Base-by-base conservation (phyloP, 2,797 vertebrate species). In the Danionella dracula region DNA sequence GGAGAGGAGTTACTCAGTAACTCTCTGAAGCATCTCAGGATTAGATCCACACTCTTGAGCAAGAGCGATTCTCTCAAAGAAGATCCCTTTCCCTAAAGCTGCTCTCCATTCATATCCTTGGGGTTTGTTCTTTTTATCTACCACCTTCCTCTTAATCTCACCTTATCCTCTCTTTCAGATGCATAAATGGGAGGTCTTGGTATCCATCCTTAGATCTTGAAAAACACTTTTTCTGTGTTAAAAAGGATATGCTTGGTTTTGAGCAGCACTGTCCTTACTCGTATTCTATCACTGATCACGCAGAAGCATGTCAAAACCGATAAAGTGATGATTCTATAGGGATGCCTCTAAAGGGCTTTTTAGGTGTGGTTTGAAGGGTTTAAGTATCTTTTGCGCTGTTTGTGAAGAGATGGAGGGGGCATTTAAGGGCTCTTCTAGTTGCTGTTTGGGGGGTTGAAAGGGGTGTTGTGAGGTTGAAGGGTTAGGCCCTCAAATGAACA, bases 401-500 rank as follows among this genome's bases (percentile, higher is more conserved):
- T 44, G 19, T 27, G 23, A 6, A 27, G 6, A 27, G 23, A 6
- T 27, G 23, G 23, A 27, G 23, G 9, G 54, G 27, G 17, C 37
- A 27, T 61, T 53, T 34, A 42, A 56, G 35, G 37, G 29, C 55
- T 72, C 68, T 70, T 59, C 60, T 68, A 56, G 44, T 38, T 16
- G 9, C 23, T 54, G 51, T 65, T 48, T 60, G 60, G 41, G 35
- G 48, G 71, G 42, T 40, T 37, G 48, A 56, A 68, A 51, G 54
- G 54, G 70, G 75, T 65, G 71, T 65, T 68, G 46, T 54, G 56
- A 78, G 74, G 80, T 71, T 79, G 82, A 80, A 82, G 82, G 84
- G 84, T 88, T 84, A 87, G 82, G 77, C 83, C 80, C 68, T 78
- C 78, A 85, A 87, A 90, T 89, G 87, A 90, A 89, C 88, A 90